Evolutionary conservation across 2,113 vertebrate genomes (phyloP), one percentile per base, ranked within the genome.

Genomic region (Pseudorhombus dupliciocellatus): DNA sequence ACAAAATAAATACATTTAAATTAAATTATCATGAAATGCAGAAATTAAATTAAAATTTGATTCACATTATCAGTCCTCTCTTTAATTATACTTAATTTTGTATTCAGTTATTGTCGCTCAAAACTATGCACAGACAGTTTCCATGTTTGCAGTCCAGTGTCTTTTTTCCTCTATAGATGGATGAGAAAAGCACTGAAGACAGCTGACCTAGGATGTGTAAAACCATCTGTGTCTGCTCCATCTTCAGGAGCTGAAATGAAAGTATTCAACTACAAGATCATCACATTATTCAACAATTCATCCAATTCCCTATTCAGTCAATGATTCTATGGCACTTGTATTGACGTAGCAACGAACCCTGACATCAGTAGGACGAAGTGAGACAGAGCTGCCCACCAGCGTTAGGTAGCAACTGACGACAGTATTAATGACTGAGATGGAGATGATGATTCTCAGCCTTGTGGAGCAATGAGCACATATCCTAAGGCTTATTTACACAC

Each of bases 401-500:
- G 46, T 21, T 60, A 55, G 52, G 61, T 22, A 57, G 53, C 61
- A 63, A 52, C 25, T 62, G 37, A 44, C 55, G 24, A 34, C 30
- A 11, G 31, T 7, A 24, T n/a, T 59, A 72, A 72, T 63, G 73
- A 84, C 53, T 3, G 16, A 28, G 57, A 56, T 42, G 55, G 37
- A 31, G 59, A 75, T 56, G 51, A 66, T 44, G 59, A 66, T 4
- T 62, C 50, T 59, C 46, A 60, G 37, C 37, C 50, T 60, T 2
- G 24, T 44, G 65, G 20, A 62, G 62, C 24, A 20, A 9, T 2
- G 0, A 24, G 30, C 58, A 18, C 4, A 20, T 44, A 65, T 75
- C 71, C 69, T 4, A 1, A 24, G 37, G 73, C 61, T 60, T 58
- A 76, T 70, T 66, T 77, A 76, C 77, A 55, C 67, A n/a, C 21